Evolutionary conservation across 2,113 vertebrate genomes (phyloP), one percentile per base, ranked within the genome.

Genomic region (Nycticryphes semicollaris): DNA sequence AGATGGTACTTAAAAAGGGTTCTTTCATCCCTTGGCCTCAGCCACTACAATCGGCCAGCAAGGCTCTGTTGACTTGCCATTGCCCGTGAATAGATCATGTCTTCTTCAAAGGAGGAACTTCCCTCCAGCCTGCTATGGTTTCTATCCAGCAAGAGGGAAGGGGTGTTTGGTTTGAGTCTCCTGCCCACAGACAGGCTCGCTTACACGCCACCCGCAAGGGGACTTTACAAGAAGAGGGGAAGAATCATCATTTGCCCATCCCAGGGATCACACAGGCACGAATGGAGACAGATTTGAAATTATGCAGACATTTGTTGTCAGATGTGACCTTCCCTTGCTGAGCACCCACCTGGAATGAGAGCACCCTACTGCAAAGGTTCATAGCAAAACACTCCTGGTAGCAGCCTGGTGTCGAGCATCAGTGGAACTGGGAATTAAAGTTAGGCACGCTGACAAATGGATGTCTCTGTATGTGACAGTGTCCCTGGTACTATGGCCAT

Each of bases 401-500:
- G 13, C 47, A 66, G 27, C 21, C 39, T 25, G 51, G 56, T 63
- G 59, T n/a, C 3, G 28, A 69, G 59, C 45, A 69, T 28, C 53
- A 39, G 35, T 1, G 2, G 2, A 27, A 23, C 56, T 25, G 6
- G 0, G 83, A 66, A 45, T 11, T 39, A 5, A 69, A 31, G 18
- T 5, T 3, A 1, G 47, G 35, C 47, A 24, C 0, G 1, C 5
- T 43, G 79, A 23, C 64, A 45, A 16, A 64, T 0, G 9, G 79
- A 63, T 8, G 41, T 45, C 43, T 12, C 47, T 3, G 28, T 1
- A 14, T 1, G 6, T 2, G 5, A 41, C 72, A 48, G 19, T 3
- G 2, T 43, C 51, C 30, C 53, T 12, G 5, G 4, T 41, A 25
- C 6, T 5, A 45, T 0, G 4, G 51, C 41, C 1, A 0, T 0